Base-by-base conservation (phyloP, 2,888 invertebrate genomes). In the Spilosoma lubricipeda region DNA sequence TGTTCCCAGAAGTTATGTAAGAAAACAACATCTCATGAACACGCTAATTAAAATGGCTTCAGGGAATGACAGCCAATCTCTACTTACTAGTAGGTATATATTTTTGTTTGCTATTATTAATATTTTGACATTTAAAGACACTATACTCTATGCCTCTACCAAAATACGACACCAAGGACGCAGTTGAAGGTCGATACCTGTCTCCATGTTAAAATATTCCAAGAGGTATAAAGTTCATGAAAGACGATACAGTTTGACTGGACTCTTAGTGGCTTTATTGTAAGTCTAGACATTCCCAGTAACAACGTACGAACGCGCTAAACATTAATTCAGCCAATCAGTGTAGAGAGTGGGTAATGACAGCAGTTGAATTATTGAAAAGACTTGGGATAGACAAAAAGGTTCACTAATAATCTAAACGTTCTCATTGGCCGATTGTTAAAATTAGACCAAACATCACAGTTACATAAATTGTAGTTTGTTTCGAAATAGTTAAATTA, bases 321-420 rank as follows among this genome's bases (percentile, higher is more conserved):
- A 84, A 75, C 75, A 80, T 75, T 84, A 88, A 89, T 87, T 79
- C 78, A 81, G 80, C 84, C 85, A 88, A 89, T 88, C 80, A 85
- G 74, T 75, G 77, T 78, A 79, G 66, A 78, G 80, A 83, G 77
- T 78, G 77, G 74, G 77, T 77, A 80, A 76, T 73, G 77, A 82
- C 76, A 81, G 72, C 69, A 73, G 77, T 75, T 78, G 80, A 82
- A 83, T 86, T 82, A 86, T 79, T 79, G 76, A 75, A 78, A 76
- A 84, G 79, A 79, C 80, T 74, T 65, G 71, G 70, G 70, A 30
- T 30, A 70, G n/a, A 67, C 42, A 63, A 30, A 63, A 59, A 56
- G 66, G 42, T 30, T 59, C 39, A 56, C 18, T 30, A n/a, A 33
- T 36, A 63, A 27, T 27, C 67, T 23, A 63, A 30, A 56, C 48